Base-by-base conservation (phyloP, 1,140 invertebrate species). In the Drosophila lowei region DNA sequence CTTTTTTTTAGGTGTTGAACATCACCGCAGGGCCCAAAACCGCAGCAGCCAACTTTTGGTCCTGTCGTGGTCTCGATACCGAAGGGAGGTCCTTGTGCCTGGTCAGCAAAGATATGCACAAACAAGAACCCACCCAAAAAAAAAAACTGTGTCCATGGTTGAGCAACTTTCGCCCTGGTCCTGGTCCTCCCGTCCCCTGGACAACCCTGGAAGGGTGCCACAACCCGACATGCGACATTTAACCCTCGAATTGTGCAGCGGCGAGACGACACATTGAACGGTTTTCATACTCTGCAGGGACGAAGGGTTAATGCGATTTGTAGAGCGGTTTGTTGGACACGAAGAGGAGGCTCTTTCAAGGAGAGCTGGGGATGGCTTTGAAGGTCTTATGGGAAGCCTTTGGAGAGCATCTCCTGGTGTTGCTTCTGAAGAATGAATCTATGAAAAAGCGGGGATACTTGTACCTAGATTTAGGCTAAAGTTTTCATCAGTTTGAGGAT, bases 41-140 rank as follows among this genome's bases (percentile, higher is more conserved):
- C 81, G 61, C 65, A 66, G 43, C 62, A 50, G 71, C 71, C 80
- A 65, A 83, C 46, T 70, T 38, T 65, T 63, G 34, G 67, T 59
- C 72, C 74, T 53, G 60, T 63, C 28, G 56, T 75, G 80, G 47
- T 38, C 34, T 38, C 34, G 34, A 38, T 38, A 38, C 34, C 34
- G 11, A 3, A 3, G 34, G 11, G 3, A 0, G 34, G 11, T 55
- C 44, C 67, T 58, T 64, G 54, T 28, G 80, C 50, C 80, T 85
- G 80, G 72, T 77, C 65, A 86, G 81, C 83, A 77, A 86, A 88
- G 81, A 86, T 81, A 85, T 81, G 79, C 83, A 85, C 83, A 85
- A 79, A 76, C 66, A 44, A 72, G 55, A 68, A 65, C 18, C 59
- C 23, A 15, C 41, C 46, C 43, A 21, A 72, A 48, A 8, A 61